These are phyloP conservation scores for Theristicus caerulescens DNA, from an alignment of 2,113 vertebrate species.

Conservation along the genomic window DNA sequence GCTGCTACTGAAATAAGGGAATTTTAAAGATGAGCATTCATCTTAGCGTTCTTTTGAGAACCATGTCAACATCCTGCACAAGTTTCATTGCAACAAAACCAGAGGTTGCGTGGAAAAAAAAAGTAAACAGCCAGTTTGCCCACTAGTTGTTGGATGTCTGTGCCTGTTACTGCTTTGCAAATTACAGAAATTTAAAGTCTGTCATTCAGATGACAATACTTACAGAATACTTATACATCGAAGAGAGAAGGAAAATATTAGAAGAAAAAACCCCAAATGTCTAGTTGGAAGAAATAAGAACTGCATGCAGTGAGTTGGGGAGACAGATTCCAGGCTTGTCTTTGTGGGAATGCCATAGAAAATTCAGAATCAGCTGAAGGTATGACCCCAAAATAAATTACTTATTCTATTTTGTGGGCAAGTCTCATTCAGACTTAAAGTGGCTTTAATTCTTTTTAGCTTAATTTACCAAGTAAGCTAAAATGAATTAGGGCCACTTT, in stretches of 20 bases:
- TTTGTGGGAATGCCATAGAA: background rate
- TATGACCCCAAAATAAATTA: background rate
- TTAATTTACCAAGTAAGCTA: constrained; percentile 45
- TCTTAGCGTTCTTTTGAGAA: background rate
- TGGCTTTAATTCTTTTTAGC: constrained; percentile 1
- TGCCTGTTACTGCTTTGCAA: background rate
- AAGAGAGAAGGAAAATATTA: background rate
- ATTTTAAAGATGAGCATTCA: background rate
- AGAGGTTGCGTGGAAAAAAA: background rate
- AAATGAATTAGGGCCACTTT: constrained; percentile 31
- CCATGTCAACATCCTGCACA: background rate
- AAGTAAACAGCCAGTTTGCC: background rate
- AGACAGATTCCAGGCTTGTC: background rate
- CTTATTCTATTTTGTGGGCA: background rate
- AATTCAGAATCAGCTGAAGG: background rate
- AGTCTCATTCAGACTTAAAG: background rate
- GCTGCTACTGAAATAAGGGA: background rate
- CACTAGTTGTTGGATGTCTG: background rate
- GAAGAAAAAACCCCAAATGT: background rate
- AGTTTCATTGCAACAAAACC: background rate
- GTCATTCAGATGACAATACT: background rate
- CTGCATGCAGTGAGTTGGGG: background rate
- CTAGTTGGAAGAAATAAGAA: background rate
- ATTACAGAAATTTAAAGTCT: background rate
- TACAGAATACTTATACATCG: background rate